Evolutionary conservation across 1,140 invertebrate genomes (phyloP), one percentile per base, ranked within the genome.

Genomic region (Micrasema longulum): DNA sequence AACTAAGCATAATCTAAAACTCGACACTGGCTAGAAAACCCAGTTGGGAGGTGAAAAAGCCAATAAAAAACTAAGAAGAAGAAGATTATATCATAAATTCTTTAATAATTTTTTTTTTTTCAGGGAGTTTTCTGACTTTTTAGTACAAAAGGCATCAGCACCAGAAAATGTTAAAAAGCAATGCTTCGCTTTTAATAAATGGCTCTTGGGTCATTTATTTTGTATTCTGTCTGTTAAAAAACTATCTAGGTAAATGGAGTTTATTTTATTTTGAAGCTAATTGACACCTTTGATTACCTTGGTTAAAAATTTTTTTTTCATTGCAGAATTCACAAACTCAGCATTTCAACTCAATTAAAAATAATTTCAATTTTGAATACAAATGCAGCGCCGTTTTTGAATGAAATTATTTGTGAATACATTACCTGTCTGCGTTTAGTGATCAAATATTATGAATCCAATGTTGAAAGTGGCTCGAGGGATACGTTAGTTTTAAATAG

Each of bases 191-290:
- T 88, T 88, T 72, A 87, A 87, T 73, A 84, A 83, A 43, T 88
- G 87, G 87, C 77, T 88, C 12, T 70, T 88, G 16, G 87, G 87
- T 16, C 80, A 84, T 75, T 79, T 88, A 70, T 87, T 88, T 77
- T 88, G 88, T 80, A 78, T 88, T 2, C 83, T 85, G 76, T 85
- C 84, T 36, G 81, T 83, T 9, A 81, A 86, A 43, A 81, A 86
- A 71, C 76, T 87, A 14, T 75, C 79, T 18, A 81, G 79, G 86
- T 86, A 81, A 76, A 64, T 47, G 7, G 36, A 52, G 10, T 36
- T n/a, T 62, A 47, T 60, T 57, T 67, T 31, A 31, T 4, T n/a
- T n/a, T n/a, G n/a, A n/a, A n/a, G n/a, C n/a, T n/a, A n/a, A n/a
- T n/a, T n/a, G n/a, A n/a, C n/a, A n/a, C n/a, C n/a, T n/a, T n/a